Evolutionary conservation across 2,888 invertebrate genomes (phyloP).

Genomic region (Ormyrus rosae): DNA sequence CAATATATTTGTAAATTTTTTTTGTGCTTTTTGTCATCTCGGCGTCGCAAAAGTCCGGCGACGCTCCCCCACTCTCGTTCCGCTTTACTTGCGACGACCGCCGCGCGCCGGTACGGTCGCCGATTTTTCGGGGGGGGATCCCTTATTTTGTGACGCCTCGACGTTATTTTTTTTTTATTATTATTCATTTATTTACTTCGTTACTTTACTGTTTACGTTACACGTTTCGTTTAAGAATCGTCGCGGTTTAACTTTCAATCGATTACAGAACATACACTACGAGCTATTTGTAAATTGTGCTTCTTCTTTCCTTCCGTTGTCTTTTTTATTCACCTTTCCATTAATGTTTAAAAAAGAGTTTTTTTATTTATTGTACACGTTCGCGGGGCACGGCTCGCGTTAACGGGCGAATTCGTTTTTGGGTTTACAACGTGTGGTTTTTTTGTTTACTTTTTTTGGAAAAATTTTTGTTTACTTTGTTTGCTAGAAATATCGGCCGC

Average conservation of each 20-base stretch:
- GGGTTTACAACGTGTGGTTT: slow-evolving; percentile 16
- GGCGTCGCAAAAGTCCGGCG: slow-evolving; percentile 21
- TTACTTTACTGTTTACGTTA: slow-evolving; percentile 58
- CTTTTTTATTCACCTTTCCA: slow-evolving; percentile 58
- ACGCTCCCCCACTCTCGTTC: background rate
- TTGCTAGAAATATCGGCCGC: slow-evolving; percentile 21
- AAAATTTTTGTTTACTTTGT: slow-evolving; percentile 42
- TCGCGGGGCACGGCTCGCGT: slow-evolving; percentile 71
- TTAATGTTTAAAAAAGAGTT: slow-evolving; percentile 64
- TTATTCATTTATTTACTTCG: slow-evolving; percentile 57
- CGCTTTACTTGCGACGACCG: slow-evolving; percentile 56
- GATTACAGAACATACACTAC: slow-evolving; percentile 76
- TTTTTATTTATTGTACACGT: slow-evolving; percentile 71
- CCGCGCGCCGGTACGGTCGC: slow-evolving; percentile 63
- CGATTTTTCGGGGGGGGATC: background rate
- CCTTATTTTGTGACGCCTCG: slow-evolving; percentile 50
- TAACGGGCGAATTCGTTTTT: slow-evolving; percentile 63
- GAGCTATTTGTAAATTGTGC: slow-evolving; percentile 72
- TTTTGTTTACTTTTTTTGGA: slow-evolving; percentile 33
- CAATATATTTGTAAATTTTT: slow-evolving; percentile 76
- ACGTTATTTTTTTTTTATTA: slow-evolving; percentile 58
- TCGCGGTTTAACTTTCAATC: slow-evolving; percentile 70
- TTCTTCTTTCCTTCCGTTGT: slow-evolving; percentile 58
- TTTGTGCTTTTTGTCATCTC: slow-evolving; percentile 66
- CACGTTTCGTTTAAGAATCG: slow-evolving; percentile 57